These are phyloP conservation scores for Notarius quadriscutis DNA, from an alignment of 2,113 vertebrate species.

Conservation along the genomic window DNA sequence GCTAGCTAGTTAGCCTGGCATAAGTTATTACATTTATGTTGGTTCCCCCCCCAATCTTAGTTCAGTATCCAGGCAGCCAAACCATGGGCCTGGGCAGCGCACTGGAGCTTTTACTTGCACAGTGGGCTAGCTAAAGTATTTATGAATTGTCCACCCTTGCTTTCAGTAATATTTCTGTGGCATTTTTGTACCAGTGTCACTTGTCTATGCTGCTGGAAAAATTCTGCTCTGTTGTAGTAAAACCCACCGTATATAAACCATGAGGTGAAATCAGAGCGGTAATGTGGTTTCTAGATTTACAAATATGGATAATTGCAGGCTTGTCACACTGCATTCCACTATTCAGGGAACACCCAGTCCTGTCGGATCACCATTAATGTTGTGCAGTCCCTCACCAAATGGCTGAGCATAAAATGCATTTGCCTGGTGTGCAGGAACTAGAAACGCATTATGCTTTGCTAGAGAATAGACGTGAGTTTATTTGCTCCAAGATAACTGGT, in stretches of 20 bases:
- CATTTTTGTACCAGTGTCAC: background rate
- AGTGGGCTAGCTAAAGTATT: background rate
- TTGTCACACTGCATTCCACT: slow-evolving; percentile 41
- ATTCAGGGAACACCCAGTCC: slow-evolving; percentile 39
- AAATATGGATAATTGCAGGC: slow-evolving; percentile 48
- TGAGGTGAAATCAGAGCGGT: slow-evolving; percentile 38
- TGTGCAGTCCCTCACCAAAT: background rate
- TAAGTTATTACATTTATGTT: background rate
- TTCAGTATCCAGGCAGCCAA: background rate
- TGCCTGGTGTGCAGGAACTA: slow-evolving; percentile 2
- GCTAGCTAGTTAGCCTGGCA: background rate
- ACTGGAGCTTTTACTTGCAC: background rate
- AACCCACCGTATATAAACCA: slow-evolving; percentile 6
- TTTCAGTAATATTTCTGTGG: background rate
- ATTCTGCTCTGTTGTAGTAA: background rate
- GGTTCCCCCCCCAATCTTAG: background rate
- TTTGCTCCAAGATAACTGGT: slow-evolving; percentile 22
- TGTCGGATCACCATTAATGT: slow-evolving; percentile 28
- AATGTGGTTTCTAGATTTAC: slow-evolving; percentile 38
- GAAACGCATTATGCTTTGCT: background rate
- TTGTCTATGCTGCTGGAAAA: background rate
- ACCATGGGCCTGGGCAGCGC: background rate
- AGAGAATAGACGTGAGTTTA: slow-evolving; percentile 11
- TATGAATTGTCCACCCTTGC: background rate
- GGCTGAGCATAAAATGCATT: background rate